Evolutionary conservation across 2,797 vertebrate species (phyloP), one percentile per base, ranked within the genome.

Genomic region (Hydrophis major): DNA sequence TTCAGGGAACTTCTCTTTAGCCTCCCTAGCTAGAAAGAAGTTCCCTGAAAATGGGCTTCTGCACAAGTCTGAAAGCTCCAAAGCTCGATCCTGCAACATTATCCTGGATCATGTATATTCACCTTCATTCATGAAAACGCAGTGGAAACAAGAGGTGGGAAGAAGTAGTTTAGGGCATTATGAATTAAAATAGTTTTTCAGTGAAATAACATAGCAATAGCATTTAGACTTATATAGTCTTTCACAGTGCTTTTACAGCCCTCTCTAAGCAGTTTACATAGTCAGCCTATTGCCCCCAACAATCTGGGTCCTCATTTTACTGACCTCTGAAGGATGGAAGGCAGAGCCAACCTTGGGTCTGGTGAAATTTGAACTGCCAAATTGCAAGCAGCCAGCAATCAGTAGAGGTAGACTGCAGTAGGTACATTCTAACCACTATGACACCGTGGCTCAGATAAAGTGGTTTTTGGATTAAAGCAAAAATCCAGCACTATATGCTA

Each of bases 121-220:
- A 2, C 28, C 4, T n/a, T n/a, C 28, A 6, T 66, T n/a, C 2
- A 0, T 66, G 92, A 94, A 97, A 96, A 1, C 57, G 55, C 96
- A 94, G 93, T 60, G 86, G 88, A 96, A 96, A 96, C 92, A 37
- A 7, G 16, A 74, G 16, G 16, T 74, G 94, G n/a, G 56, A 37
- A 47, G 32, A 92, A 87, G 93, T 92, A 22, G 90, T 90, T 61
- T 53, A 89, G 32, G 60, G 37, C 59, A 16, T 55, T 20, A 74
- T 6, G 37, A 10, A 74, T 22, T 27, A 28, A 22, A 78, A n/a
- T 53, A 20, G 1, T 37, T 74, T 57, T 27, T 53, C 16, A 74
- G 25, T 69, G 32, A 32, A 20, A 55, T 13, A 55, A 11, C 53
- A 55, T 12, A 55, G 53, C 53, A 55, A 3, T 55, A 55, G 53